Base-by-base conservation (phyloP, 92 coral and sea anemone genomes). In the Porites divaricata region DNA sequence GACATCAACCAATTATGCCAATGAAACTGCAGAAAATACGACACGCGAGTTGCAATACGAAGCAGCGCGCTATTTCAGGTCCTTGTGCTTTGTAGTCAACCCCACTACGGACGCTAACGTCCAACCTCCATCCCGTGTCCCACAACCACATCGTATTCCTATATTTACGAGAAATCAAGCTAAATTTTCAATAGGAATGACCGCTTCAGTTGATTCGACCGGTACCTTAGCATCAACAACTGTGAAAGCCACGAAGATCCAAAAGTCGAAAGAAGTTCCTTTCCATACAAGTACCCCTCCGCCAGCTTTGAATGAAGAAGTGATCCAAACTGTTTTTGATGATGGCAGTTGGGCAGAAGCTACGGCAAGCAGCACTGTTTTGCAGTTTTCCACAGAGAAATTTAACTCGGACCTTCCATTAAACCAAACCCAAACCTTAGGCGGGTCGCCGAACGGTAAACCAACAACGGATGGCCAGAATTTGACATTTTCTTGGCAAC, bases 1-100 rank as follows among this genome's bases (percentile, higher is more conserved):
- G 20, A 79, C 80, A 56, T 70, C 22, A 80, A 76, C 17, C 25
- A 69, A 19, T 19, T 9, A 61, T 69, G 73, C 9, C 59, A 70
- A 9, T 70, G 41, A 5, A 68, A 71, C 41, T 13, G 53, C 59
- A 54, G 59, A 70, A 49, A 35, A 35, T 35, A 24, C 52, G 65
- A 51, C 75, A 21, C 54, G 7, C 45, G 24, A 57, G 59, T 19
- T 72, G 13, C 45, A 81, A 9, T 70, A 20, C 25, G 48, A 81
- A 16, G 78, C 70, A 20, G 12, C 85, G 9, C 85, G 78, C 23
- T 70, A 48, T 64, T 24, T 81, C 59, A 28, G 58, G 45, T 69
- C 77, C 22, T 41, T 71, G 41, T 81, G 85, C 28, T 9, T 16
- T 11, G 61, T 22, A 9, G 45, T 81, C 58, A 70, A 70, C 24